Evolutionary conservation across 1,140 invertebrate species (phyloP).

Genomic region (Solenopsis invicta): DNA sequence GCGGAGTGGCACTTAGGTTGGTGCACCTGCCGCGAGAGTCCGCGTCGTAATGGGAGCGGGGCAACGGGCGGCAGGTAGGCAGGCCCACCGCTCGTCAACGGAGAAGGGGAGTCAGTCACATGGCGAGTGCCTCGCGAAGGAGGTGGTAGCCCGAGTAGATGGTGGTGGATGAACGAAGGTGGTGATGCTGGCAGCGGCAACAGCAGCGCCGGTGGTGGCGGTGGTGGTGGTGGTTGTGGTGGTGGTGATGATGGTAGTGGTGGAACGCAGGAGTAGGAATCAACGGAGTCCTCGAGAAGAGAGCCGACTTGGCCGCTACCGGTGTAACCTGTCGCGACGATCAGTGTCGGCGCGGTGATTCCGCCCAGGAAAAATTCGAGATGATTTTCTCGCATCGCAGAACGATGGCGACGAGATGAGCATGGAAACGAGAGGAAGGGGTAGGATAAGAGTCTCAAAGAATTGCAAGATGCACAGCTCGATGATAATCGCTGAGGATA

Average conservation of each 20-base stretch:
- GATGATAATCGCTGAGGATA: background rate
- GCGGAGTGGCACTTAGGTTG: conserved; percentile 84
- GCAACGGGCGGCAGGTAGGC: conserved; percentile 87
- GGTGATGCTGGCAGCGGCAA: conserved; percentile 64
- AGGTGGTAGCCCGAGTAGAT: conserved; percentile 69
- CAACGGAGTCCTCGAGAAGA: conserved; percentile 54
- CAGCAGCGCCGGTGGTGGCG: conserved; percentile 49
- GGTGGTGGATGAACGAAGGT: conserved; percentile 68
- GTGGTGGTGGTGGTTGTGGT: conserved; percentile 33
- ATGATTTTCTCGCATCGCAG: conserved; percentile 36
- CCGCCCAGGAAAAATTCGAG: conserved; percentile 33
- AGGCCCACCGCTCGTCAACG: conserved; percentile 84
- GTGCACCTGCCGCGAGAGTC: conserved; percentile 87
- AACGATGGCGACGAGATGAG: conserved; percentile 13
- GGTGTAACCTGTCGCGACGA: conserved; percentile 72
- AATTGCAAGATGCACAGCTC: background rate
- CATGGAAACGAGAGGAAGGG: background rate
- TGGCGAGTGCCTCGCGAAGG: conserved; percentile 78
- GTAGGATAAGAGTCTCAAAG: background rate
- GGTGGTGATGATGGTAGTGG: conserved; percentile 17
- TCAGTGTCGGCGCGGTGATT: conserved; percentile 45
- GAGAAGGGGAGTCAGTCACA: conserved; percentile 86
- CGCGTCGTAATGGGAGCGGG: conserved; percentile 87
- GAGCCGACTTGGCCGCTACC: conserved; percentile 60
- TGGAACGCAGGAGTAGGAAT: conserved; percentile 75